Base-by-base conservation (phyloP, 2,888 invertebrate genomes). In the Ophion ellenae region DNA sequence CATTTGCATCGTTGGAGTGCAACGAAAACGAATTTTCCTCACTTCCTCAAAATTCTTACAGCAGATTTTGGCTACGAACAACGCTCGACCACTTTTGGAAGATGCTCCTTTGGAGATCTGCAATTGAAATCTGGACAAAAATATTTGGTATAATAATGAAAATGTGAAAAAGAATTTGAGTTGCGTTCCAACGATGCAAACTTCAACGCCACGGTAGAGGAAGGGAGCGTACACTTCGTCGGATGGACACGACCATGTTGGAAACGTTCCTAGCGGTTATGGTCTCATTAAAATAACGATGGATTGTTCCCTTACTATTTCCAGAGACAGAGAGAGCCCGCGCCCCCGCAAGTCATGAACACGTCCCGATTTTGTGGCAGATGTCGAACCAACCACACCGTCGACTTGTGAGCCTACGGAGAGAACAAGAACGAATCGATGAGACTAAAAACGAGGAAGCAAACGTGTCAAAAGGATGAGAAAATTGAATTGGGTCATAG, bases 351-450 rank as follows among this genome's bases (percentile, higher is more conserved):
- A 0, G 99, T 98, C 91, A 97, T 95, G 92, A 99, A 99, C 28
- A 99, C 94, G 92, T 99, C 99, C 76, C 99, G 95, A 93, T 99
- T 99, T 94, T 99, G 99, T 0, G 99, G 99, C 73, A 99, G 94
- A 95, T 99, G 99, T 61, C 96, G 96, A 0, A 96, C 97, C 40
- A 96, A 95, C 99, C 99, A 99, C 45, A 99, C 96, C 0, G 99
- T 99, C 0, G 99, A 97, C 90, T 93, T 91, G 83, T 95, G 95
- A 0, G 95, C 95, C 94, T 94, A 63, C 64, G 90, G 87, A n/a
- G 5, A 64, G n/a, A 40, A 81, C 9, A 69, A 59, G 73, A 81
- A 84, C 36, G 24, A 61, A 32, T 14, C 24, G 3, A 64, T 14
- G 17, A 32, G 47, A 82, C 32, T 32, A 45, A n/a, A 73, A 4